Conservation (phyloP, 2,888 invertebrate species). For the Tetrapedia diversipes region DNA sequence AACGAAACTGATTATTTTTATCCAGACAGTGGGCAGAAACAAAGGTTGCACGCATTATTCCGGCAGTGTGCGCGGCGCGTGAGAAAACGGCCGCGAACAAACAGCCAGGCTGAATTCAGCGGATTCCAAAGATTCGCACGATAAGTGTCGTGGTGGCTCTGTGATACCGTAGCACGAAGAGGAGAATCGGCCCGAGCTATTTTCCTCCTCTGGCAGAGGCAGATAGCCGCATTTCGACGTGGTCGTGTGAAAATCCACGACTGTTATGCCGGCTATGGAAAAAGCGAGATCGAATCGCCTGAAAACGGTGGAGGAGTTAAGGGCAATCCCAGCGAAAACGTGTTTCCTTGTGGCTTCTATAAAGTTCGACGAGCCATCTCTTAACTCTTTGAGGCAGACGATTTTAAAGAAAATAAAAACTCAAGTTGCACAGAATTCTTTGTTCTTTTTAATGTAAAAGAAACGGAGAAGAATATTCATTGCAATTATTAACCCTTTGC, state of each 20-base stretch:
- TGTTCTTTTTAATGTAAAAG: too few relatives aligned
- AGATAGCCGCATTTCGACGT: conserved; percentile 39
- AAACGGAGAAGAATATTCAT: too few relatives aligned
- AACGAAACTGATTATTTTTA: conserved; percentile 15
- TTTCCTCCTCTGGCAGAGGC: conserved; percentile 46
- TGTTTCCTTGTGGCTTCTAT: not conserved
- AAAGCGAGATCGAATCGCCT: conserved; percentile 22
- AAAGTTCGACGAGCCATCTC: not conserved
- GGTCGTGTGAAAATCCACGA: conserved; percentile 46
- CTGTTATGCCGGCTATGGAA: not conserved
- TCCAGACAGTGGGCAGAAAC: conserved; percentile 8
- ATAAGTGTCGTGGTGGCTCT: conserved; percentile 46
- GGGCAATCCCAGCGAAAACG: not conserved
- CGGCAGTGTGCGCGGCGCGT: conserved; percentile 38
- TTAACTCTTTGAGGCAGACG: too few relatives aligned
- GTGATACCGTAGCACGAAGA: conserved; percentile 39
- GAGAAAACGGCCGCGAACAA: conserved; percentile 45
- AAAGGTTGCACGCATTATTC: conserved; percentile 20
- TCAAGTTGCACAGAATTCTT: too few relatives aligned
- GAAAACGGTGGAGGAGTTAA: not conserved
- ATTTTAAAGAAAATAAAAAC: too few relatives aligned
- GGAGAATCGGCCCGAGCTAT: conserved; percentile 31
- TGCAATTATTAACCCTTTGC: too few relatives aligned
- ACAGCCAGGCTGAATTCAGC: conserved; percentile 40
- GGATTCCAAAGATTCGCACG: conserved; percentile 61